Evolutionary conservation across 1,140 invertebrate species (phyloP).

Genomic region (Polypedilum pembai): DNA sequence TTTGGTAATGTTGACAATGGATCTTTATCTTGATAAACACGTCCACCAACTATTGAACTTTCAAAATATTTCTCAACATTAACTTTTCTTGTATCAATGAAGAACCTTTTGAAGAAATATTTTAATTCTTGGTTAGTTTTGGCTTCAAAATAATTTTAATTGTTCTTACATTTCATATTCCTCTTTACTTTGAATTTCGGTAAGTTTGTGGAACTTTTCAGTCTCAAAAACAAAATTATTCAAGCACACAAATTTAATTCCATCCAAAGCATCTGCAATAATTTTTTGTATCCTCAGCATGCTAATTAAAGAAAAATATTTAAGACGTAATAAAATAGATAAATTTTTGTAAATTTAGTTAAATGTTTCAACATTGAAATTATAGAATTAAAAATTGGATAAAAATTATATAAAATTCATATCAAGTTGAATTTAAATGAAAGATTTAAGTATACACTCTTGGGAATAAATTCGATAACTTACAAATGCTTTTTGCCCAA

Average conservation of each 20-base stretch:
- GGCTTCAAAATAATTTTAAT: no score
- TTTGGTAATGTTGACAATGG: not conserved
- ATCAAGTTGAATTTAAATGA: no score
- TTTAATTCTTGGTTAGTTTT: no score
- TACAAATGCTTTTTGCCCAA: slow-evolving; percentile 69
- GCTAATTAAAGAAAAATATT: slow-evolving; percentile 42
- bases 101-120: no score
- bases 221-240: slow-evolving; percentile 79
- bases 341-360: no score
- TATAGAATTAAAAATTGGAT: no score
- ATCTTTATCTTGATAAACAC: not conserved
- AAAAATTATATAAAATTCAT: no score
- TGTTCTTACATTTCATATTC: slow-evolving; percentile 54
- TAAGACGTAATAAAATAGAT: no score
- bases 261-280: slow-evolving; percentile 61
- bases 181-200: slow-evolving; percentile 50
- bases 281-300: slow-evolving; percentile 68
- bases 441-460: no score
- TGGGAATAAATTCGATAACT: no score
- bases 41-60: not conserved
- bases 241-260: slow-evolving; percentile 86
- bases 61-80: not conserved
- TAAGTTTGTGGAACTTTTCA: slow-evolving; percentile 56
- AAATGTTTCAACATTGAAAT: slow-evolving; percentile 61
- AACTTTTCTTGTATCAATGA: not conserved